A percentile compares a stretch with the other conserved stretches of the same genome.
These are phyloP conservation scores for Patagioenas fasciata DNA, from an alignment of 2,113 vertebrate genomes.

Conservation along the genomic window DNA sequence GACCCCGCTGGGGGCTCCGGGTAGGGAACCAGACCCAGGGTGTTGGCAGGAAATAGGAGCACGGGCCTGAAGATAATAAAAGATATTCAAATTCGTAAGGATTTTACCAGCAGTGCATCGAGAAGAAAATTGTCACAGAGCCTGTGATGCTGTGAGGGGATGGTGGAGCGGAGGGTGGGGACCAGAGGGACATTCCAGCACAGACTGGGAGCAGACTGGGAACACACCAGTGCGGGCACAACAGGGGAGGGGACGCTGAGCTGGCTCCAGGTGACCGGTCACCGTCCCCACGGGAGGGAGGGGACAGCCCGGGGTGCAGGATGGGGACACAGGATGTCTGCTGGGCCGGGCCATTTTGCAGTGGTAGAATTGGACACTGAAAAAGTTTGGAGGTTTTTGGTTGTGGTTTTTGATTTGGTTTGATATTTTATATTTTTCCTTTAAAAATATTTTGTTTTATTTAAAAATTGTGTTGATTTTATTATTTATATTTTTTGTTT, in stretches of 20 bases:
- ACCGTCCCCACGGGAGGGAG: rapidly evolving
- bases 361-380: no score
- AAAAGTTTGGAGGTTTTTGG: background rate
- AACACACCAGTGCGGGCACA: background rate
- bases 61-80: background rate
- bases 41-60: constrained; percentile 4
- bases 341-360: no score
- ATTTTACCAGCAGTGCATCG: background rate
- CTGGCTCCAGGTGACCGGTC: no score
- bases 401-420: background rate
- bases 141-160: background rate
- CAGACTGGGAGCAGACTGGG: no score
- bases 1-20: constrained; percentile 23
- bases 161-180: background rate
- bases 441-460: no score
- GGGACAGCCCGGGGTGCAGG: no score
- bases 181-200: background rate
- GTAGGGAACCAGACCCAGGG: background rate
- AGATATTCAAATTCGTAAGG: background rate
- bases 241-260: rapidly evolving
- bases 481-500: no score
- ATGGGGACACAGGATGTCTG: background rate
- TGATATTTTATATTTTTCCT: no score
- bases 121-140: background rate
- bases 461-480: no score